phyloP scores from a whole-genome alignment of 2,888 invertebrate genomes.

The Danaus chrysippus region DNA sequence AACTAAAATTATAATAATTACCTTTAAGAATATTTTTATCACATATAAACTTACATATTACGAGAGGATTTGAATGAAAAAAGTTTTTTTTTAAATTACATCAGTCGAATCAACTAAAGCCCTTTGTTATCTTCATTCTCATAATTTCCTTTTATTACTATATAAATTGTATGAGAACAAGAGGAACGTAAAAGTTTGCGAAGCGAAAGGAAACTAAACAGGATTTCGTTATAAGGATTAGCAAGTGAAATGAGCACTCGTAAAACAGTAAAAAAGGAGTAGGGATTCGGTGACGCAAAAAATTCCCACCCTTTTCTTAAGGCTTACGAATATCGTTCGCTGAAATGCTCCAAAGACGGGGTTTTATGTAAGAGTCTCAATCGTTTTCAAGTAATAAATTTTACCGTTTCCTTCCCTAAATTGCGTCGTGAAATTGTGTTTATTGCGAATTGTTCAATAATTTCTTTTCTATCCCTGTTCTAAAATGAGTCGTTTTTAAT shows the following conservation, averaged over 20 bases:
- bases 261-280: conserved; percentile 27
- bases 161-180: conserved; percentile 15
- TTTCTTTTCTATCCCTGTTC: not conserved
- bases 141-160: conserved; percentile 2
- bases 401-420: conserved; percentile 31
- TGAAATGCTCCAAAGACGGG: conserved; percentile 30
- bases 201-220: conserved; percentile 24
- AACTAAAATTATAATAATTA: no score
- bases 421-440: conserved; percentile 29
- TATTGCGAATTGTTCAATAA: conserved; percentile 17
- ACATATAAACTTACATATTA: no score
- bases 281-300: conserved; percentile 25
- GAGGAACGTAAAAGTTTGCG: conserved; percentile 12
- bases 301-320: conserved; percentile 23
- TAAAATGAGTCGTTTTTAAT: not conserved
- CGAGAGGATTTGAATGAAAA: no score
- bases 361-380: conserved; percentile 28
- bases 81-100: not conserved
- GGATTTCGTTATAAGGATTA: conserved; percentile 35
- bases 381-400: conserved; percentile 34
- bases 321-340: conserved; percentile 25
- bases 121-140: not conserved
- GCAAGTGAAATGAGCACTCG: conserved; percentile 36
- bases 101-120: not conserved
- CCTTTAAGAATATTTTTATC: no score